Evolutionary conservation across 92 coral and sea anemone species (phyloP).

Genomic region (Blastomussa wellsi): DNA sequence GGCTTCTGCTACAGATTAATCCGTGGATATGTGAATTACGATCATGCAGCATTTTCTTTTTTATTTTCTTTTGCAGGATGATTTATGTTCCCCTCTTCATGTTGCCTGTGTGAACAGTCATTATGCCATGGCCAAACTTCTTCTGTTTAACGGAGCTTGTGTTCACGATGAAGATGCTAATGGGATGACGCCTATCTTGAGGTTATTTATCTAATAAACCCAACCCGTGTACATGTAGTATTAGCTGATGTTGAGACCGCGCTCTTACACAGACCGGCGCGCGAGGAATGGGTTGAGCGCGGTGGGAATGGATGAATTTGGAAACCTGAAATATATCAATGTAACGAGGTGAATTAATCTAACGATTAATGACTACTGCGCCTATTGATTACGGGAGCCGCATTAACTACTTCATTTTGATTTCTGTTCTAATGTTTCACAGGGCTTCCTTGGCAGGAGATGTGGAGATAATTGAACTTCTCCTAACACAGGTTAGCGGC

Average conservation of each 20-base stretch:
- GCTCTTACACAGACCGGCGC: no score
- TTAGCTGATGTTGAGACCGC: no score
- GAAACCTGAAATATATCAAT: no score
- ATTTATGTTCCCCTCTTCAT: constrained; percentile 72
- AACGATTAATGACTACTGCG: no score
- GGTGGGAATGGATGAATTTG: no score
- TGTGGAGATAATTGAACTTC: constrained; percentile 49
- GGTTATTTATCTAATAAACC: constrained; percentile 33
- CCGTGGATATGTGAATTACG: not conserved
- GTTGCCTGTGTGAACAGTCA: constrained; percentile 70
- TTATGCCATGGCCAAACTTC: constrained; percentile 62
- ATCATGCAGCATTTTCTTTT: not conserved
- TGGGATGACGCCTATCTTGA: constrained; percentile 83
- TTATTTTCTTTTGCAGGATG: constrained; percentile 45
- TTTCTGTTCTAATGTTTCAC: not conserved
- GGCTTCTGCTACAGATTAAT: no score
- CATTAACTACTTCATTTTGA: not conserved
- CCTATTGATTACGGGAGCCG: no score
- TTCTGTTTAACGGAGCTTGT: constrained; percentile 61
- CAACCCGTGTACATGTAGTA: no score
- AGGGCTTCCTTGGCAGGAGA: constrained; percentile 63
- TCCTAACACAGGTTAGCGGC: constrained; percentile 39
- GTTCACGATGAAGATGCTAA: constrained; percentile 69
- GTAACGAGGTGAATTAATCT: no score
- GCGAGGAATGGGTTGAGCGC: no score